Base-by-base conservation (phyloP, 2,888 invertebrate genomes). In the Caradrina kadenii region DNA sequence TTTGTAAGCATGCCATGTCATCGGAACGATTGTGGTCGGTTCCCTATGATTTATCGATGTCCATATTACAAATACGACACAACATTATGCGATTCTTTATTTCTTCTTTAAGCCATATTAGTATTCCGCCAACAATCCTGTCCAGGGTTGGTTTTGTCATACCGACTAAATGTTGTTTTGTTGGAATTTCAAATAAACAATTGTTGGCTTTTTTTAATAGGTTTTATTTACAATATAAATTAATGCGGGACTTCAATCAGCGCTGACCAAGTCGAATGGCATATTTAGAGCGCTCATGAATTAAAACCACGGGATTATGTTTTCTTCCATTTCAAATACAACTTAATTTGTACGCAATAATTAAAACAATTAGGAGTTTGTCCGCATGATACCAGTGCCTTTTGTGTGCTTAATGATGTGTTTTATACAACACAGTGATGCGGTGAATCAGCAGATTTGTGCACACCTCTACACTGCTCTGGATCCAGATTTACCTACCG, bases 61-160 rank as follows among this genome's bases (percentile, higher is more conserved):
- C 94, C 95, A 94, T 94, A 94, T 94, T 94, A 95, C 95, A 95
- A 96, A 96, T 96, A 94, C 95, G 94, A 96, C 93, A 95, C 92
- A 94, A 92, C 90, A 94, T 95, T 94, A 94, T 94, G 90, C 93
- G 91, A 92, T 93, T 93, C 93, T 95, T 95, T 95, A 95, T 95
- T 96, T 95, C 93, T 95, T 95, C 93, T 95, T 95, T 94, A 95
- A 92, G 90, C 89, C 93, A 93, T 95, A 95, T 96, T 96, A 95
- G 95, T 95, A 96, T 96, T 95, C 95, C 89, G 91, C 93, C 92
- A 95, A 95, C 94, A 94, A 93, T 90, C 91, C 93, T 91, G 93
- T 89, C 91, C 93, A 91, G 91, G 92, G 90, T 87, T 93, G 93
- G 95, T 96, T 96, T 95, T 95, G 95, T 94, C 94, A 95, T 95